Percentiles rank a stretch among this genome's conserved stretches.
phyloP scores from a whole-genome alignment of 92 coral and sea anemone genomes.

The Blastomussa wellsi region DNA sequence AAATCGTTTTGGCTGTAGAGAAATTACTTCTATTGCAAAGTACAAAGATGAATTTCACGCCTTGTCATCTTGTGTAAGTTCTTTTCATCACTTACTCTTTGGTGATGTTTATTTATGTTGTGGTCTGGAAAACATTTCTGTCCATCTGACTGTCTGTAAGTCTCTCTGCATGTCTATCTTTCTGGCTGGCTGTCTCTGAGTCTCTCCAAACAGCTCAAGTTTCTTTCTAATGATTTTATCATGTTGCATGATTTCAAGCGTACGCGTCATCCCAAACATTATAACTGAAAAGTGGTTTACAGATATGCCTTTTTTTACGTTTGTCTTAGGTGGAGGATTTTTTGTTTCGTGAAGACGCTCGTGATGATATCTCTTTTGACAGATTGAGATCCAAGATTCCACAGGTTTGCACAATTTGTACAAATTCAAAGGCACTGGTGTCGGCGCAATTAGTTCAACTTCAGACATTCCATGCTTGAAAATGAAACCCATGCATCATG shows the following conservation, averaged over 20 bases:
- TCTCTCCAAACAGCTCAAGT: neutral
- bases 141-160: too few species aligned
- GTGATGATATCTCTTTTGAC: slow-evolving; percentile 34
- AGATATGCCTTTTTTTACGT: neutral
- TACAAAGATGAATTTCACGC: too few species aligned
- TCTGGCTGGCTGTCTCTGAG: too few species aligned
- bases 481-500: neutral
- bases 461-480: too few species aligned
- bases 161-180: too few species aligned
- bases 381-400: slow-evolving; percentile 39
- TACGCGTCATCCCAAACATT: too few species aligned
- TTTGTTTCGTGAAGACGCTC: slow-evolving; percentile 49
- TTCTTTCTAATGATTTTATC: too few species aligned
- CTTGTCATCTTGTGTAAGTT: too few species aligned
- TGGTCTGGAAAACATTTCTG: neutral
- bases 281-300: too few species aligned
- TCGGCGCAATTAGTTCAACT: too few species aligned
- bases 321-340: slow-evolving; percentile 46
- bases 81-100: neutral
- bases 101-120: neutral
- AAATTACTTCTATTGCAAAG: neutral
- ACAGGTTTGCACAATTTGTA: slow-evolving; percentile 37
- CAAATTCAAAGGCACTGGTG: too few species aligned
- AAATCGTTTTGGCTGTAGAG: neutral
- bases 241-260: neutral